Evolutionary conservation across 2,113 vertebrate genomes (phyloP), one percentile per base, ranked within the genome.

Genomic region (Bagarius yarrelli): DNA sequence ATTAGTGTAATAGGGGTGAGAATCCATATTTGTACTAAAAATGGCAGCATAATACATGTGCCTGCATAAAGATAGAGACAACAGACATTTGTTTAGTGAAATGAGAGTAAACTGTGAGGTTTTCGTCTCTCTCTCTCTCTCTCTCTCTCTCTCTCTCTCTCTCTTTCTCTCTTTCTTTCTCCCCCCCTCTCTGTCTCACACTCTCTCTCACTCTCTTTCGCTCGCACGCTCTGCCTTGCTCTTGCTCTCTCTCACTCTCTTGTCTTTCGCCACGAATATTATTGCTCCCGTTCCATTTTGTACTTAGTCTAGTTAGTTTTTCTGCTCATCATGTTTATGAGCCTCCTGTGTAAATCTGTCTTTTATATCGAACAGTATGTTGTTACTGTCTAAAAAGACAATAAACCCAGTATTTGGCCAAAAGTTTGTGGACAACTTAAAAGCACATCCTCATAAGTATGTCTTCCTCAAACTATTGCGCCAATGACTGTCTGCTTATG

Each of bases 201-300:
- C 44, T 74, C 47, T 75, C 59, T 66, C 63, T 67, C 44, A 63
- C 50, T 81, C 50, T 34, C 36, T 74, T 30, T 67, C 67, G n/a
- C n/a, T n/a, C n/a, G n/a, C n/a, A n/a, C n/a, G n/a, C n/a, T n/a
- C n/a, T n/a, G n/a, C n/a, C n/a, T n/a, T n/a, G n/a, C n/a, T n/a
- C 9, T 47, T 47, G 44, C 44, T 74, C 47, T 75, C 59, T 66
- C 63, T 67, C 44, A 63, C 50, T 81, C 50, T 34, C 36, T 74
- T 30, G 50, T 47, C 52, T 77, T 25, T 50, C 23, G 61, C 19
- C 30, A 0, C 27, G 25, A 6, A 23, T 18, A 8, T 56, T 16
- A 30, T 53, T 30, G 16, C 2, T 72, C 8, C 8, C 30, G 11
- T 70, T 16, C 9, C 23, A 52, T 30, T 72, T 72, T 53, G 13